A percentile compares a stretch with the other conserved stretches of the same genome.
These are phyloP conservation scores for Pissodes strobi DNA, from an alignment of 1,140 invertebrate genomes.

Conservation along the genomic window DNA sequence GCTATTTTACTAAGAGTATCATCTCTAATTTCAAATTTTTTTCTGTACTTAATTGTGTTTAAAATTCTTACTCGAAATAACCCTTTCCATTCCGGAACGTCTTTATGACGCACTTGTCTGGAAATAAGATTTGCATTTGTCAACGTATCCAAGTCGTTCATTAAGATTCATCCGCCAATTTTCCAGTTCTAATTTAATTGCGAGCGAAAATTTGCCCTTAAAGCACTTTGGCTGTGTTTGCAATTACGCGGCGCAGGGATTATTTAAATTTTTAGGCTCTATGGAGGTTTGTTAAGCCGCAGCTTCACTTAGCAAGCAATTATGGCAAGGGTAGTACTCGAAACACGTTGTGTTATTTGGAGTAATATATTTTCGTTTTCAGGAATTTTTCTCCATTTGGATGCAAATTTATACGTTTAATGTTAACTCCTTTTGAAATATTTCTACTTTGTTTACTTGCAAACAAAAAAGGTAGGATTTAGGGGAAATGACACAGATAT, in stretches of 20 bases:
- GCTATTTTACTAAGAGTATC: not conserved
- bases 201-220: constrained; percentile 14
- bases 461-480: too few relatives aligned
- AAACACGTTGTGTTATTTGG: too few relatives aligned
- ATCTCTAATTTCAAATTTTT: too few relatives aligned
- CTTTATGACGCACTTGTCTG: constrained; percentile 10
- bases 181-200: constrained; percentile 24
- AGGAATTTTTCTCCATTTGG: too few relatives aligned
- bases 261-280: constrained; percentile 19
- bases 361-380: too few relatives aligned
- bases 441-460: too few relatives aligned
- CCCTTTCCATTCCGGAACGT: constrained; percentile 1
- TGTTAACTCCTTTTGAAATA: too few relatives aligned
- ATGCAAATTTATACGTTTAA: too few relatives aligned
- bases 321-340: too few relatives aligned
- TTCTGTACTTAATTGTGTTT: not conserved
- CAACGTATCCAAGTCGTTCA: constrained; percentile 23
- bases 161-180: constrained; percentile 24
- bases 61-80: not conserved
- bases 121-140: constrained; percentile 26
- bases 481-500: too few relatives aligned
- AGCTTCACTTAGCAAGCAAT: not conserved
- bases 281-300: not conserved
- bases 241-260: constrained; percentile 1
- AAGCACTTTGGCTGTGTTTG: constrained; percentile 11